A percentile compares a stretch with the other conserved stretches of the same genome.
These are phyloP conservation scores for Stomatorhinus walkeri DNA, from an alignment of 2,797 vertebrate species.

Conservation along the genomic window DNA sequence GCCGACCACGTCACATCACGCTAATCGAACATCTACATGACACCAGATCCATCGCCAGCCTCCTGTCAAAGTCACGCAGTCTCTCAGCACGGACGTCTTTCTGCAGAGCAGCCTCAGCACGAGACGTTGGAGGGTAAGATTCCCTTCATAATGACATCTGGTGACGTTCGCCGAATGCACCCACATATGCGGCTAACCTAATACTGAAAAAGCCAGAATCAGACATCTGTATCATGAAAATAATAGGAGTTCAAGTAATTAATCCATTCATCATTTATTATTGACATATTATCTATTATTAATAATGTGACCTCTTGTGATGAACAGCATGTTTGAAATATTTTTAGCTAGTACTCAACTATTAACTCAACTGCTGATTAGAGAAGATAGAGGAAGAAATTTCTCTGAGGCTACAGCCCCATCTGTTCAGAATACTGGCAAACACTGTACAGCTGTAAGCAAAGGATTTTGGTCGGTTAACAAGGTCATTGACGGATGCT, in stretches of 20 bases:
- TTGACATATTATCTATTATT: conserved; percentile 7
- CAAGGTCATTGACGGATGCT: conserved; percentile 1
- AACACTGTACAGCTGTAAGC: neutral
- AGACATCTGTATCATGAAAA: neutral
- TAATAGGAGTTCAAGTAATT: neutral
- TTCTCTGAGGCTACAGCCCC: neutral
- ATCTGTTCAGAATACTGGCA: neutral
- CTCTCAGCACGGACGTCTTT: neutral
- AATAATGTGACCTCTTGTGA: neutral
- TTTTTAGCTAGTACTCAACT: conserved; percentile 2
- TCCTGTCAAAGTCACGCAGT: neutral
- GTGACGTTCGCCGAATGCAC: neutral
- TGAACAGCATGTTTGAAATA: neutral
- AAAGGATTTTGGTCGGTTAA: neutral
- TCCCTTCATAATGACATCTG: neutral
- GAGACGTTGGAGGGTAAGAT: neutral
- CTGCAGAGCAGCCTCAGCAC: neutral
- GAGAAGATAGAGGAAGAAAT: neutral
- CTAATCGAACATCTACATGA: neutral
- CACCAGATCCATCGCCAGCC: neutral
- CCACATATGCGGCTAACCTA: neutral
- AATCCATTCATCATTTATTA: conserved; percentile 4
- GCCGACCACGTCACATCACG: neutral
- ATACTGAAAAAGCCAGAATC: neutral
- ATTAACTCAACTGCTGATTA: neutral